A percentile compares a stretch with the other conserved stretches of the same genome.
These are phyloP conservation scores for Pyrocephalus nanus DNA, from an alignment of 2,797 vertebrate species.

Conservation along the genomic window DNA sequence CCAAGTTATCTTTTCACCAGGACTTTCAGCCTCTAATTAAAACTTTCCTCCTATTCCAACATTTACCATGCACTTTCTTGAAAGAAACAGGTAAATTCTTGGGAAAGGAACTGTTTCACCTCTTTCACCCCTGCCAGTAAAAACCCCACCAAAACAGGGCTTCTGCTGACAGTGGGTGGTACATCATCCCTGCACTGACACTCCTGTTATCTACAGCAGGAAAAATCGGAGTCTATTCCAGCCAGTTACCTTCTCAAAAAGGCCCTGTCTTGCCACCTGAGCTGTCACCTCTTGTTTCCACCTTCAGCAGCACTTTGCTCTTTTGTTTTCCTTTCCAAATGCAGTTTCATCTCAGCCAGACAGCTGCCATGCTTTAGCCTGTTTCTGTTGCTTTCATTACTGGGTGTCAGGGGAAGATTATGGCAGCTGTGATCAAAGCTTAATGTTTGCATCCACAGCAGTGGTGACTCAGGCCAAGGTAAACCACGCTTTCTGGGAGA, in stretches of 20 bases:
- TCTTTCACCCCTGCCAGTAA: neutral
- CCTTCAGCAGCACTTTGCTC: neutral
- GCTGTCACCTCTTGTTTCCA: neutral
- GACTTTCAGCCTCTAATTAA: neutral
- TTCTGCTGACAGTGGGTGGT: neutral
- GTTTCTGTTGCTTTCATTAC: slow-evolving; percentile 15
- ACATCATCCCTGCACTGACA: neutral
- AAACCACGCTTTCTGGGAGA: slow-evolving; percentile 2
- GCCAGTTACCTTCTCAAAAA: neutral
- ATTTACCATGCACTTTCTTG: neutral
- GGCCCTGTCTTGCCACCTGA: neutral
- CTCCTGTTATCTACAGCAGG: neutral
- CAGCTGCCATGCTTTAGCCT: neutral
- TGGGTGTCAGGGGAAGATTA: neutral
- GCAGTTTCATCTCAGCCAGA: neutral
- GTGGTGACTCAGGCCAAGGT: neutral
- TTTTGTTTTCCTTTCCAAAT: neutral
- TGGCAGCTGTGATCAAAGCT: slow-evolving; percentile 24
- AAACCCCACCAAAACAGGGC: neutral
- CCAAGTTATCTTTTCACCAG: neutral
- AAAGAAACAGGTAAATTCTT: neutral
- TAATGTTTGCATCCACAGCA: neutral
- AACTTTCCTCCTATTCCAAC: neutral
- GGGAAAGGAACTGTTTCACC: neutral
- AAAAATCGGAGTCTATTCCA: neutral